phyloP scores from a whole-genome alignment of 2,888 invertebrate species.

The Harpagoxenus sublaevis region DNA sequence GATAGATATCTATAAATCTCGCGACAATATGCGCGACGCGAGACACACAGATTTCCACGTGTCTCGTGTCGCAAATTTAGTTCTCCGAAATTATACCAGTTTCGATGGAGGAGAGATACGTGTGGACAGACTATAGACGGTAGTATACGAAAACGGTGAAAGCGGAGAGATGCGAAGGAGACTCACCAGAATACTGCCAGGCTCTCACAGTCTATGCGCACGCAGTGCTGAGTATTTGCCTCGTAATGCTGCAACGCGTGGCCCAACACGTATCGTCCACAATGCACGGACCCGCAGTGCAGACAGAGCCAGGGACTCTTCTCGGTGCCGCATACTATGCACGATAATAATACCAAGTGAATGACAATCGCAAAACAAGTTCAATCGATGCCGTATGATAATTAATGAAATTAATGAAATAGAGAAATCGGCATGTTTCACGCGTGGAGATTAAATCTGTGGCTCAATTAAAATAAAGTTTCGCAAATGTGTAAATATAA shows the following conservation, averaged over 20 bases:
- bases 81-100: slow-evolving; percentile 21
- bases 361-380: slow-evolving; percentile 4
- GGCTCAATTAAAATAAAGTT: not conserved
- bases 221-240: slow-evolving; percentile 89
- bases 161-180: slow-evolving; percentile 30
- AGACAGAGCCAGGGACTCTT: slow-evolving; percentile 93
- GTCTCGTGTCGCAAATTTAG: not conserved
- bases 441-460: not conserved
- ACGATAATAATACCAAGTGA: slow-evolving; percentile 47
- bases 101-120: not conserved
- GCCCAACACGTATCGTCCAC: slow-evolving; percentile 92
- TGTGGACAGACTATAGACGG: not conserved
- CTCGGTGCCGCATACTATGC: slow-evolving; percentile 88
- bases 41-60: not conserved
- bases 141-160: slow-evolving; percentile 36
- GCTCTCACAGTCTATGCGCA: slow-evolving; percentile 92
- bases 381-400: not conserved
- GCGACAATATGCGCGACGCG: not conserved
- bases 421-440: not conserved
- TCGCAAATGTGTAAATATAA: not conserved
- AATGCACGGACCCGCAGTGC: slow-evolving; percentile 91
- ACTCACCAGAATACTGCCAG: slow-evolving; percentile 92
- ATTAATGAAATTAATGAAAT: slow-evolving; percentile 10
- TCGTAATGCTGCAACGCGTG: slow-evolving; percentile 92
- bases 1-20: not conserved